phyloP scores from a whole-genome alignment of 2,888 invertebrate genomes.

The Clepsis dumicolana region DNA sequence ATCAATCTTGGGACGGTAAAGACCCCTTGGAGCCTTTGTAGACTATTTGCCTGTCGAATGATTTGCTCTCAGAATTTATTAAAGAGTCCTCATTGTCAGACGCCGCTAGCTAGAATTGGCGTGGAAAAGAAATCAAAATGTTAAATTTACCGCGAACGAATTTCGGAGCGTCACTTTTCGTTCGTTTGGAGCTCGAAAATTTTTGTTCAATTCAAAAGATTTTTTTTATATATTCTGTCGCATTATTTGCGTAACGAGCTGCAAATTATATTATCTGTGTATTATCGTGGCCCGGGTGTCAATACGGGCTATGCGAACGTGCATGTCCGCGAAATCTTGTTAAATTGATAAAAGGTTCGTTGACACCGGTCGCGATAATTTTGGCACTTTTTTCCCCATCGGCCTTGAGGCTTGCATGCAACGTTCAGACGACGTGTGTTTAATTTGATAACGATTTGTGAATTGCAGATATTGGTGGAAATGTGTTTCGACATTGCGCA shows the following conservation, averaged over 20 bases:
- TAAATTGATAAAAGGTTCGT: conserved; percentile 76
- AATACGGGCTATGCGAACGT: conserved; percentile 47
- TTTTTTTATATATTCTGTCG: not conserved
- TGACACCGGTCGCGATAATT: conserved; percentile 70
- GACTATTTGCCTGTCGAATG: conserved; percentile 25
- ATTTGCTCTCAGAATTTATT: conserved; percentile 19
- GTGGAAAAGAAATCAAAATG: not conserved
- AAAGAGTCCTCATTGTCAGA: conserved; percentile 7
- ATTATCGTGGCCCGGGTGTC: conserved; percentile 24
- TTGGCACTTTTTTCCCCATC: conserved; percentile 52
- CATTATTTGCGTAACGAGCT: conserved; percentile 12
- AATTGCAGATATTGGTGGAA: conserved; percentile 49
- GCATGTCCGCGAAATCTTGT: conserved; percentile 68
- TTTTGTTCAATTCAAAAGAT: not conserved
- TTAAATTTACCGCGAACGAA: conserved; percentile 11
- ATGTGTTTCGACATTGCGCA: too few species aligned
- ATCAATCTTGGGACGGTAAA: conserved; percentile 26
- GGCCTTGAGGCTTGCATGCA: conserved; percentile 42
- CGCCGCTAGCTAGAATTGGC: not conserved
- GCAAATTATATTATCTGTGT: conserved; percentile 34
- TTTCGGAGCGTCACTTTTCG: not conserved
- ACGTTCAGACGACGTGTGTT: conserved; percentile 22
- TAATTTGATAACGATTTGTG: conserved; percentile 39
- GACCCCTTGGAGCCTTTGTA: conserved; percentile 11
- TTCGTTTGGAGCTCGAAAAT: not conserved